Evolutionary conservation across 2,113 vertebrate species (phyloP).

Genomic region (Egretta garzetta): DNA sequence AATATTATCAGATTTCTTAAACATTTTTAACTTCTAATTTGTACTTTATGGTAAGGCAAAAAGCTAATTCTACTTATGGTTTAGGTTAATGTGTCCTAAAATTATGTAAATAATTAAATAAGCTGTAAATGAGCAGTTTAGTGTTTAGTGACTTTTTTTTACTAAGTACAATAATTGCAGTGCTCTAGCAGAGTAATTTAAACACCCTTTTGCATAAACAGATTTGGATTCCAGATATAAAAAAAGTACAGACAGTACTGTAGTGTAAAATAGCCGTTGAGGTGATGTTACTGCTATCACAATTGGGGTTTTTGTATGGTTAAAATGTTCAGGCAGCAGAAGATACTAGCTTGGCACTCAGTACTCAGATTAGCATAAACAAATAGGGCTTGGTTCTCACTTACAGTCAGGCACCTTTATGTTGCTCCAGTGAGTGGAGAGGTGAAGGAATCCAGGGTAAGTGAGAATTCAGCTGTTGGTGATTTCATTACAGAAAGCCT

Average conservation of each 20-base stretch:
- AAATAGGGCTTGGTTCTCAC: background rate
- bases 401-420: background rate
- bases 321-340: background rate
- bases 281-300: background rate
- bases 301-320: background rate
- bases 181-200: constrained; percentile 82
- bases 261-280: background rate
- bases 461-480: background rate
- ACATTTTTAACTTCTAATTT: constrained; percentile 91
- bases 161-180: constrained; percentile 76
- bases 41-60: constrained; percentile 86
- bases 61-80: constrained; percentile 84
- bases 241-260: constrained; percentile 15
- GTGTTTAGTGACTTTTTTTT: constrained; percentile 75
- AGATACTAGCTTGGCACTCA: constrained; percentile 8
- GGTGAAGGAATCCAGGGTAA: background rate
- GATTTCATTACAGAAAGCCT: constrained; percentile 49
- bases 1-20: constrained; percentile 89
- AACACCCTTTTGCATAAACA: constrained; percentile 79
- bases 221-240: constrained; percentile 70
- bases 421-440: background rate
- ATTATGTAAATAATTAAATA: constrained; percentile 89
- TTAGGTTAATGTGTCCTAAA: constrained; percentile 78
- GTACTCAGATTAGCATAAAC: background rate
- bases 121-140: constrained; percentile 78